Evolutionary conservation across 2,888 invertebrate genomes (phyloP).

Genomic region (Chrysolina oricalcia): DNA sequence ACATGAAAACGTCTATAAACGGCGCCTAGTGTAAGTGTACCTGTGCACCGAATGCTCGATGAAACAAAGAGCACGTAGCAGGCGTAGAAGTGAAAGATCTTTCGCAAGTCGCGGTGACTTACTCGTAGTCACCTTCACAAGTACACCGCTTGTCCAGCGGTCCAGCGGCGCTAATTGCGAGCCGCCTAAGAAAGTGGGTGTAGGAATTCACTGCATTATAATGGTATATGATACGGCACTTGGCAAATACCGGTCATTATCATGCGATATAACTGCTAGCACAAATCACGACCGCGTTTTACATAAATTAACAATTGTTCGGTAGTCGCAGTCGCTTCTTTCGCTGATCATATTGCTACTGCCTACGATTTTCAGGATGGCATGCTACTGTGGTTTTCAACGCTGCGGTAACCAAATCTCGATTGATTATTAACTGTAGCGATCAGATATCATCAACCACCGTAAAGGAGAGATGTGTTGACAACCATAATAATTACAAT

Average conservation of each 20-base stretch:
- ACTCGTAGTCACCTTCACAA: conserved; percentile 38
- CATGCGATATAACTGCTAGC: conserved; percentile 59
- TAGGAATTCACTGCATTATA: conserved; percentile 61
- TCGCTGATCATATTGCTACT: conserved; percentile 25
- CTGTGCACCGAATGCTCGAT: neutral
- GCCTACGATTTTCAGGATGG: conserved; percentile 6
- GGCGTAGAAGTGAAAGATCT: conserved; percentile 13
- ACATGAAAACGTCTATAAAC: too few relatives aligned
- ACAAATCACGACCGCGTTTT: conserved; percentile 57
- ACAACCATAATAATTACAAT: too few relatives aligned
- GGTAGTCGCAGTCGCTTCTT: conserved; percentile 39
- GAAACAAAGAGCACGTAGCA: neutral
- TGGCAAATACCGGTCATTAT: conserved; percentile 63
- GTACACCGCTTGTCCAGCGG: conserved; percentile 56
- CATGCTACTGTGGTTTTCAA: neutral
- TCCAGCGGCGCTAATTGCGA: conserved; percentile 60
- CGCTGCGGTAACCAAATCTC: neutral
- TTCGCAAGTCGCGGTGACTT: conserved; percentile 35
- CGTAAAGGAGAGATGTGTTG: neutral
- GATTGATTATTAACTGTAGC: neutral
- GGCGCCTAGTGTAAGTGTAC: too few relatives aligned
- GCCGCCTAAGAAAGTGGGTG: conserved; percentile 59
- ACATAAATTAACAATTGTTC: conserved; percentile 57
- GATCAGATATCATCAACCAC: neutral
- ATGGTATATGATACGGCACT: conserved; percentile 61